Conservation (phyloP, 2,797 vertebrate genomes). For the Esox lucius region DNA sequence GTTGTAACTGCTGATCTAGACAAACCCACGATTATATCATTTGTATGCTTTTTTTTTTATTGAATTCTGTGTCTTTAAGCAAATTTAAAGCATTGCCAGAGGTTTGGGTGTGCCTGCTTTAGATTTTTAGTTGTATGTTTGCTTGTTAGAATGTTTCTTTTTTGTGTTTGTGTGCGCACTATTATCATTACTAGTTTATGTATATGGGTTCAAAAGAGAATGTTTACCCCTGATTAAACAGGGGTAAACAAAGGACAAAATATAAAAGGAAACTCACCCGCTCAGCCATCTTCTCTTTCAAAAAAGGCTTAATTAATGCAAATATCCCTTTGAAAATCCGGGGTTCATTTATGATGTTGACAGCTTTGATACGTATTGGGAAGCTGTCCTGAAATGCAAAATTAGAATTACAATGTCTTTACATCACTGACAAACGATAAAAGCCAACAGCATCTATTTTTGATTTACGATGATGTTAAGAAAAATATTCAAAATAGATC, state of each 20-base stretch:
- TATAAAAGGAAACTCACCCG: conserved; percentile 79
- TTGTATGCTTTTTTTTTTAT: no score
- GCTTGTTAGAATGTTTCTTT: no score
- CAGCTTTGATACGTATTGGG: conserved; percentile 97
- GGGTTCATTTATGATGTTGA: conserved; percentile 96
- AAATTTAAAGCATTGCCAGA: no score
- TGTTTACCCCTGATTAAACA: no score
- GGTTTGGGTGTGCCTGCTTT: no score
- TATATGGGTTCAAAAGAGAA: no score
- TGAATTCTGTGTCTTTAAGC: no score
- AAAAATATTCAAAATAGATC: not conserved
- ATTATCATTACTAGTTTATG: no score
- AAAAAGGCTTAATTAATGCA: conserved; percentile 96
- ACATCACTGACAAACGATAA: not conserved
- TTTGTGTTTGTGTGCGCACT: no score
- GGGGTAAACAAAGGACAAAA: not conserved
- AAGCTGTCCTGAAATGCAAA: conserved; percentile 87
- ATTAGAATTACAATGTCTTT: conserved; percentile 24
- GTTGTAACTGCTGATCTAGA: no score
- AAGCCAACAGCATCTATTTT: not conserved
- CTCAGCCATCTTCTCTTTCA: conserved; percentile 98
- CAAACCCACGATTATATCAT: no score
- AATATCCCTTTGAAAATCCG: conserved; percentile 99
- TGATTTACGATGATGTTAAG: not conserved
- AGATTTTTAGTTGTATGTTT: no score